Base-by-base conservation (phyloP, 2,113 vertebrate genomes). In the Prunella fulvescens region DNA sequence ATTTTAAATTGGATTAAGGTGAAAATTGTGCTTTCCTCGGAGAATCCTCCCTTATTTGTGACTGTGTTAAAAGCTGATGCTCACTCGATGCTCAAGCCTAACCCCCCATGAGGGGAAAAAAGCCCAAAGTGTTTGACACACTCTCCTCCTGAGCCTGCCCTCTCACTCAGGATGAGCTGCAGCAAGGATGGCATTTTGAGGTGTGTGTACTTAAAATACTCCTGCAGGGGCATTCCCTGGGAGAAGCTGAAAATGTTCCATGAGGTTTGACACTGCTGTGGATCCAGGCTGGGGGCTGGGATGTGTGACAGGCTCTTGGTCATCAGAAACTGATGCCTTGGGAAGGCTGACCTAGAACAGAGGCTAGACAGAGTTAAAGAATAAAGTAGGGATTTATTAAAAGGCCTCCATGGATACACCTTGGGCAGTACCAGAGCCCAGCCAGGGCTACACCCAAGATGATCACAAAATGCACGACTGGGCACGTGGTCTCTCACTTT, bases 31-130 rank as follows among this genome's bases (percentile, higher is more conserved):
- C 8, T 72, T 80, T 62, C 45, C 42, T 77, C 64, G 62, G 73
- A 37, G 58, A 60, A 15, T 25, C 16, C 22, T 35, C 19, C 24
- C 33, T 81, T 20, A 6, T 26, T 65, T 7, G 9, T 65, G 73
- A 44, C 73, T 39, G 0, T 47, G 48, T 35, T 39, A 19, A 25
- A 77, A 64, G 35, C 37, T 89, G 39, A 33, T 26, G 54, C 23
- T 64, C 44, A 18, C 33, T 7, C 4, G 2, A 31, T 14, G 76
- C 78, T 78, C 62, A 29, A 23, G 51, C 56, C 37, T 56, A 10
- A 39, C 3, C 29, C 6, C 20, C 18, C 5, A 0, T 0, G 40
- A 56, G 50, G 23, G 42, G 78, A 76, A 3, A 19, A 25, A 18
- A 64, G 54, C 16, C 11, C 12, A 3, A 4, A 12, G 4, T 24